Evolutionary conservation across 1,140 invertebrate species (phyloP).

Genomic region (Aphis craccivora): DNA sequence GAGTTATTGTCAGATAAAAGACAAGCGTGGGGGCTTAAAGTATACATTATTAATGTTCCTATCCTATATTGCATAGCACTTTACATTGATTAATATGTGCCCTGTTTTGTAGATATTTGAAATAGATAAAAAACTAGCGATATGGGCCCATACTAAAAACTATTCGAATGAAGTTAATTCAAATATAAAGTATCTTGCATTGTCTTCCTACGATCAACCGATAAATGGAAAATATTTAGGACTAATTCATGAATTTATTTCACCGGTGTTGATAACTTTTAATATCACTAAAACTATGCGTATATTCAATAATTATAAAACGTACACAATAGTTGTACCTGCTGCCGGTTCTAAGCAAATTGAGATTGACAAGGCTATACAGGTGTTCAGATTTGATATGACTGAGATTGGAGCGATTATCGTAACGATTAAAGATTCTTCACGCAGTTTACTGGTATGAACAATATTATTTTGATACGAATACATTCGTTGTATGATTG

Average conservation of each 20-base stretch:
- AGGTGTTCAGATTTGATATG: constrained; percentile 25
- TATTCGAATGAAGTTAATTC: neutral
- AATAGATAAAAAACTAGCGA: neutral
- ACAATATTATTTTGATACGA: neutral
- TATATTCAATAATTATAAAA: neutral
- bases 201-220: neutral
- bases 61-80: neutral
- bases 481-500: neutral
- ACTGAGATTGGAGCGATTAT: neutral
- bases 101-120: constrained; percentile 28
- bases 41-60: neutral
- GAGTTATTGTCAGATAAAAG: neutral
- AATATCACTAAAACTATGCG: neutral
- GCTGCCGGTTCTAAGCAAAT: neutral
- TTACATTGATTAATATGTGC: neutral
- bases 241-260: neutral
- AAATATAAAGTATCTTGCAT: constrained; percentile 2
- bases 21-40: constrained; percentile 10
- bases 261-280: neutral
- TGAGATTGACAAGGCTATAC: constrained; percentile 1
- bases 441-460: neutral
- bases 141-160: neutral
- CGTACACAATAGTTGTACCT: neutral
- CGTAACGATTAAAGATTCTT: neutral
- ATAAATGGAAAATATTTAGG: constrained; percentile 10